Evolutionary conservation across 2,888 invertebrate genomes (phyloP), one percentile per base, ranked within the genome.

Genomic region (Diogma glabrata): DNA sequence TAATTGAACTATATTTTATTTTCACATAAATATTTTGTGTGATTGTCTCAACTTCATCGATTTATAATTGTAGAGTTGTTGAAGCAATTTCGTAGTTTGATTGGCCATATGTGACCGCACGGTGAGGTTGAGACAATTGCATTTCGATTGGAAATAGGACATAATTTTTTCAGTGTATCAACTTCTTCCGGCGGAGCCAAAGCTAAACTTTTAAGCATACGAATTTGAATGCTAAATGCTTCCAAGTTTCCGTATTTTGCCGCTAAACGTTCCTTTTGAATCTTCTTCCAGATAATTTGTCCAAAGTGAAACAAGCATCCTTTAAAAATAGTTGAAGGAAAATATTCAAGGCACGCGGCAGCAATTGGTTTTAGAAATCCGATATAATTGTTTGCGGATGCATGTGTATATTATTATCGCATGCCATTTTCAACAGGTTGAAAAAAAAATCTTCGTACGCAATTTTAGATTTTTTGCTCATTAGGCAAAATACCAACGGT

Each of bases 401-500:
- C 17, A 38, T 17, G 19, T 2, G 3, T 3, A 38, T 38, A 38
- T 17, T 38, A 17, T 19, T 14, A 33, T 33, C 33, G 16, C 33
- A 14, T n/a, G 33, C 9, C 10, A 38, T 38, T 38, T 38, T 38
- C 17, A 10, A 19, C 38, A 38, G 19, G n/a, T n/a, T n/a, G n/a
- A n/a, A n/a, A n/a, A n/a, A n/a, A n/a, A n/a, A n/a, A n/a, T n/a
- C n/a, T n/a, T n/a, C n/a, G n/a, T n/a, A n/a, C n/a, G n/a, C n/a
- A n/a, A n/a, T n/a, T n/a, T n/a, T n/a, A n/a, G n/a, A n/a, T 38
- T 38, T 16, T 38, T 38, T 38, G 17, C 10, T 38, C 38, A 38
- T 38, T 38, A 38, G 19, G 19, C 38, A 38, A n/a, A n/a, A n/a
- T 19, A 38, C 19, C 38, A 38, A 12, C 19, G 16, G 16, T 12